phyloP scores from a whole-genome alignment of 2,113 vertebrate species.

The Passer montanus region DNA sequence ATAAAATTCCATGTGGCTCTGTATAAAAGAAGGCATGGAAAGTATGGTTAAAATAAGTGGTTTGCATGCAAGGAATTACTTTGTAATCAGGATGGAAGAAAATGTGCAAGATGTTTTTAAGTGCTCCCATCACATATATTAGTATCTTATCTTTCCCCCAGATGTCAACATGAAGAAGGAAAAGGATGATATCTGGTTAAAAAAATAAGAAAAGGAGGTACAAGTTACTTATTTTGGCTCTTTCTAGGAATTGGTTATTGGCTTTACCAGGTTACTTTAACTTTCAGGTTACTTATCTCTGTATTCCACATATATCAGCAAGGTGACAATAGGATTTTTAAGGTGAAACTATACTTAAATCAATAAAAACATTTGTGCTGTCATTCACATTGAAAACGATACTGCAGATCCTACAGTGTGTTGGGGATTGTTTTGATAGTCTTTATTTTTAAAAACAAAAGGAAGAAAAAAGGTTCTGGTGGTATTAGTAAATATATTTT shows the following conservation, averaged over 20 bases:
- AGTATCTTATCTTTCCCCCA: rapidly evolving
- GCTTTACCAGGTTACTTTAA: neutral
- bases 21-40: neutral
- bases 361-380: neutral
- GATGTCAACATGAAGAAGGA: neutral
- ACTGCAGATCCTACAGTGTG: neutral
- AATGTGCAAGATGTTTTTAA: neutral
- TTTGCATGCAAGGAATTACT: neutral
- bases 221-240: neutral
- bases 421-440: neutral
- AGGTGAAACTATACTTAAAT: neutral
- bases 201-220: neutral
- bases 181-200: neutral
- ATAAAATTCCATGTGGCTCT: neutral
- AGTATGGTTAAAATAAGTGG: neutral
- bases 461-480: neutral
- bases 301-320: neutral
- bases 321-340: neutral
- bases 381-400: neutral
- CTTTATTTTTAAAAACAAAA: neutral
- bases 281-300: neutral
- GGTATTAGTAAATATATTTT: neutral
- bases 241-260: neutral
- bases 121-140: neutral
- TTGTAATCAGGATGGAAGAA: neutral